Evolutionary conservation across 2,888 invertebrate genomes (phyloP), one percentile per base, ranked within the genome.

Genomic region (Trissolcus brochymenae): DNA sequence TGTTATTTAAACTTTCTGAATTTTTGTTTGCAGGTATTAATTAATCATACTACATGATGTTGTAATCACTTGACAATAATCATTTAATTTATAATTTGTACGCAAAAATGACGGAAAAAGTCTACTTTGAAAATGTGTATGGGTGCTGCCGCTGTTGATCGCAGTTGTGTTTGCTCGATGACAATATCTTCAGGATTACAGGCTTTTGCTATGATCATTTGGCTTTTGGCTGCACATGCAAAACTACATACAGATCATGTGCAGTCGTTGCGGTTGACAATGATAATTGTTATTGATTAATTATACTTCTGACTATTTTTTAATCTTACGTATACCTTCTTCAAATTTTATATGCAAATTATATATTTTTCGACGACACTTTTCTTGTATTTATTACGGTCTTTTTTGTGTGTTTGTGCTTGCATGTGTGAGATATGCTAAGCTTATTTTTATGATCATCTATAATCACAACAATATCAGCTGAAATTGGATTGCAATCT

Each of bases 361-460:
- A 35, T 11, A 19, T 51, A 17, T 19, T 51, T 13, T 82, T 81
- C 84, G 81, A 82, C 81, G 80, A 84, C 81, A 79, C 79, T 81
- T 80, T 84, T 85, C 35, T 35, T 35, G 6, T 7, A 9, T 35
- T 57, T 70, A 66, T 62, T 67, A 54, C 7, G 49, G 59, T 59
- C 54, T 68, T 81, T 86, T 84, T 68, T 82, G 87, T 86, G 85
- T 87, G 88, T 87, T 87, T 87, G 87, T 87, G 87, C 87, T 88
- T 88, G 88, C 88, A 88, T 88, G 88, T 85, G 84, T 88, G 88
- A 87, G 85, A 83, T 87, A 86, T 84, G 84, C 85, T 87, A 87
- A 86, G 86, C 86, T 86, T 87, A 80, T 80, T 64, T 25, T 51
- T 35, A 40, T 64, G 57, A 61, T 74, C 57, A 77, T 76, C 4